Conservation (phyloP, 2,113 vertebrate genomes). For the Cygnus buccinator region DNA sequence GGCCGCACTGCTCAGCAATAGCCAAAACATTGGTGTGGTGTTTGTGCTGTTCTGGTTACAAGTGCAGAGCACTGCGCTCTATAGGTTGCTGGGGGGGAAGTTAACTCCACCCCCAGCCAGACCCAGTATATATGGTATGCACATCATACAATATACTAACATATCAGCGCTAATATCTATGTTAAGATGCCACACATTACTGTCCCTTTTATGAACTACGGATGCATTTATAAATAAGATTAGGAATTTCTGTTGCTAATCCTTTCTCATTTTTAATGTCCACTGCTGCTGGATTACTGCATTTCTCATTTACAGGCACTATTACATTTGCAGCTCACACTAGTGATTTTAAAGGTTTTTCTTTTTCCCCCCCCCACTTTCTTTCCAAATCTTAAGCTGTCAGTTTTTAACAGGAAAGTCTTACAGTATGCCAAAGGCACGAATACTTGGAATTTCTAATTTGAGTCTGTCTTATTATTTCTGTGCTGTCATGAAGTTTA, state of each 20-base stretch:
- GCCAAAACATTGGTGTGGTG: neutral
- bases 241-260: neutral
- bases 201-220: neutral
- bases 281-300: neutral
- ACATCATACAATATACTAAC: neutral
- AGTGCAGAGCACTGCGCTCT: neutral
- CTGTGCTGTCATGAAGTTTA: neutral
- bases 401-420: neutral
- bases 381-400: neutral
- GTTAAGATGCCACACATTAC: neutral
- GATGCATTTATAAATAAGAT: slow-evolving; percentile 7
- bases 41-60: too few relatives aligned
- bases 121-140: neutral
- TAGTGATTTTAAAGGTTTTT: neutral
- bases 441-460: neutral
- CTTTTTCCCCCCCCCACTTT: neutral
- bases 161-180: neutral
- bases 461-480: neutral
- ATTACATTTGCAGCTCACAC: neutral
- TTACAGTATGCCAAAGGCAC: neutral
- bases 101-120: neutral
- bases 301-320: neutral
- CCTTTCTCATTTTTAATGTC: neutral
- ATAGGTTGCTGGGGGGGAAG: neutral
- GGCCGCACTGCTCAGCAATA: neutral